These are phyloP conservation scores for Drosophila prostipennis DNA, from an alignment of 2,888 invertebrate genomes.

Conservation along the genomic window DNA sequence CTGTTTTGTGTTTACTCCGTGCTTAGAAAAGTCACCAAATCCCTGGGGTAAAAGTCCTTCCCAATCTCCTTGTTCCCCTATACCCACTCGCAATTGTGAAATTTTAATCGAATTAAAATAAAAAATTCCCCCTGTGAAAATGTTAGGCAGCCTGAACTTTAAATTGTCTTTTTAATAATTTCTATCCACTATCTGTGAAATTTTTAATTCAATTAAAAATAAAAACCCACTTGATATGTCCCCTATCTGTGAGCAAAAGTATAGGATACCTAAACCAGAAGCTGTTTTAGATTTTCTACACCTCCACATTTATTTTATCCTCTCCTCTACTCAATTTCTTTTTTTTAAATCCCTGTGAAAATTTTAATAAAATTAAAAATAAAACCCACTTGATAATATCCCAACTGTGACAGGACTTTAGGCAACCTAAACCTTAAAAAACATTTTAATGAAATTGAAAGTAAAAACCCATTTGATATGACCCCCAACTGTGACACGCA, in stretches of 20 bases:
- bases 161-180: background rate
- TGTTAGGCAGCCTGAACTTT: conserved; percentile 4
- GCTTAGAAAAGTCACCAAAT: conserved; percentile 59
- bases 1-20: conserved; percentile 71
- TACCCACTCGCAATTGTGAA: conserved; percentile 14
- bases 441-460: conserved; percentile 14
- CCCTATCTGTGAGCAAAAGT: background rate
- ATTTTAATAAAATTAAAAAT: conserved; percentile 8
- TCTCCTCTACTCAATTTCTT: background rate
- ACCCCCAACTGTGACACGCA: conserved; percentile 47
- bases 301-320: background rate
- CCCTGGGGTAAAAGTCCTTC: conserved; percentile 16
- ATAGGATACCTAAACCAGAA: background rate
- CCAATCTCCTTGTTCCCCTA: background rate
- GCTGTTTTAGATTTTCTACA: background rate
- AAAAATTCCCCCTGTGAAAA: conserved; percentile 23
- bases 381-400: background rate
- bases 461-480: conserved; percentile 15
- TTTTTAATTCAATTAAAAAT: conserved; percentile 31
- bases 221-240: conserved; percentile 13
- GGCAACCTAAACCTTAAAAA: background rate
- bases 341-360: conserved; percentile 1
- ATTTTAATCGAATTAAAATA: conserved; percentile 64
- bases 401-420: conserved; percentile 5
- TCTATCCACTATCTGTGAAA: background rate